Base-by-base conservation (phyloP, 2,888 invertebrate species). In the Macrophya annulata region DNA sequence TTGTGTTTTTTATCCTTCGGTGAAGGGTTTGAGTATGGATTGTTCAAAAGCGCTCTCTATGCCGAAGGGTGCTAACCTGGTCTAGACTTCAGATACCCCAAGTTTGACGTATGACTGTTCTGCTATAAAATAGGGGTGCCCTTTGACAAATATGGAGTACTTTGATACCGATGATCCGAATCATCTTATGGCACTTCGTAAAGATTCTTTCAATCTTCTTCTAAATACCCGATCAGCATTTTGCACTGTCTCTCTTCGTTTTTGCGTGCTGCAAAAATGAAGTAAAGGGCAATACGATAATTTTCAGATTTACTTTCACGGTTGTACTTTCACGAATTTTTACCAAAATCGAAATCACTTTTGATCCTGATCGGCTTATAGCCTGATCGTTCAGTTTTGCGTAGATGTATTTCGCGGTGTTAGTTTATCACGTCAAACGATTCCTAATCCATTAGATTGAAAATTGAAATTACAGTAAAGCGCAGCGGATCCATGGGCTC, bases 381-480 rank as follows among this genome's bases (percentile, higher is more conserved):
- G 0, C 25, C 62, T 62, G 21, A 10, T 9, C 21, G 1, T 62
- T 15, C 25, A 17, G 55, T 77, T 77, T 10, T 8, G 17, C n/a
- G 51, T 6, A 37, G 37, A 68, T 31, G 31, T 55, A 6, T 37
- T 51, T 37, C 17, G 2, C 45, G 45, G 9, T 12, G 45, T 9
- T 48, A 21, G 45, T 74, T 45, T 10, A 15, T 21, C 43, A 62
- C 62, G 43, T 17, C 15, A 25, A 31, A 43, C 62, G 62, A 62
- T 62, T n/a, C 43, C 72, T 2, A 10, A 21, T 74, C n/a, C 68
- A 17, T 25, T 10, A 45, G 37, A 9, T 40, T 0, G 37, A 25
- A 51, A 59, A 62, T 81, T 40, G 68, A 83, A 83, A 71, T 71
- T 51, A 83, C 71, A 25, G 45, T n/a, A 68, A 83, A 65, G 37